Conservation (phyloP, 2,888 invertebrate genomes). For the Drosophila sordidula region DNA sequence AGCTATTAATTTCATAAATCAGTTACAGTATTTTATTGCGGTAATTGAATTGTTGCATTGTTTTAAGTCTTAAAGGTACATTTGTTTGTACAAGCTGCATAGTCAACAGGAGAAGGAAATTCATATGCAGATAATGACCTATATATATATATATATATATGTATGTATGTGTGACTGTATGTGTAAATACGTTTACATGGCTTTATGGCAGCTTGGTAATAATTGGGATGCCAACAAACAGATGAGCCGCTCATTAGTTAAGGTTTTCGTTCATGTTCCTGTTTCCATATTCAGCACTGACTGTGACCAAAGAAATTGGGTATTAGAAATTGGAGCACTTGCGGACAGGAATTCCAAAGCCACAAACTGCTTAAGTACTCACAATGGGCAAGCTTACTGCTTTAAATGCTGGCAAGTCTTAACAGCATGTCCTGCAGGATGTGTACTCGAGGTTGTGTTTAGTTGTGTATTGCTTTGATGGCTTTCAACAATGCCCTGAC, state of each 20-base stretch:
- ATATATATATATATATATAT: neutral
- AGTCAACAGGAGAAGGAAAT: neutral
- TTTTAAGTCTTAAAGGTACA: neutral
- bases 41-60: neutral
- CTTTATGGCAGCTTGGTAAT: constrained; percentile 2
- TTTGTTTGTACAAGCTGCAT: neutral
- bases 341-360: neutral
- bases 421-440: constrained; percentile 3
- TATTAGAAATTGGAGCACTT: neutral
- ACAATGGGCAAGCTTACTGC: constrained; percentile 8
- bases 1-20: no score
- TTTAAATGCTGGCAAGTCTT: constrained; percentile 1
- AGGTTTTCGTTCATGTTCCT: constrained; percentile 6
- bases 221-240: constrained; percentile 4
- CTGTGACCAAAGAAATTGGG: neutral
- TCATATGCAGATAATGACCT: neutral
- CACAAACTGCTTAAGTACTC: neutral
- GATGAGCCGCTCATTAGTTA: constrained; percentile 18
- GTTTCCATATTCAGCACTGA: neutral
- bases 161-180: neutral
- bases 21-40: neutral
- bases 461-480: neutral
- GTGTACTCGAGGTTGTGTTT: neutral
- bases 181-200: neutral
- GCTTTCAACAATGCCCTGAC: constrained; percentile 16